Evolutionary conservation across 2,888 invertebrate genomes (phyloP).

Genomic region (Nysson spinosus): DNA sequence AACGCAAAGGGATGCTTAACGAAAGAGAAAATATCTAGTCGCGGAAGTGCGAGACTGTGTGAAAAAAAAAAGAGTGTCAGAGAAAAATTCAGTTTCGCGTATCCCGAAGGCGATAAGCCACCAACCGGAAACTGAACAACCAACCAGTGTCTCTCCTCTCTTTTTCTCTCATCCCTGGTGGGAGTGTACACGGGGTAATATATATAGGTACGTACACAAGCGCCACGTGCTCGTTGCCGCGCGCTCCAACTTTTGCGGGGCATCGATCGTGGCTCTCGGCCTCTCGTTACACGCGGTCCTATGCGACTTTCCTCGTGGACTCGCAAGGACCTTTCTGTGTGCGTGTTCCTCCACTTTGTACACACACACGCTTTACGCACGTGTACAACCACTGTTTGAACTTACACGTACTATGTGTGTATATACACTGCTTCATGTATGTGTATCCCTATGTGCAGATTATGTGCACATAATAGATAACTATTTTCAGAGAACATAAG

Average conservation of each 20-base stretch:
- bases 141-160: conserved; percentile 9
- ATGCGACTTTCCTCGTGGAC: conserved; percentile 54
- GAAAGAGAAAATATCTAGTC: not conserved
- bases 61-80: conserved; percentile 11
- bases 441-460: too few species aligned
- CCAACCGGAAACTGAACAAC: conserved; percentile 42
- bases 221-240: conserved; percentile 64
- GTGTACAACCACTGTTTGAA: conserved; percentile 27
- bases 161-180: conserved; percentile 36
- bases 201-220: conserved; percentile 50
- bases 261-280: conserved; percentile 66
- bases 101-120: conserved; percentile 23
- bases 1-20: too few species aligned
- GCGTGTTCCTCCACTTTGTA: conserved; percentile 39
- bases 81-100: conserved; percentile 32
- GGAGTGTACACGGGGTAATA: conserved; percentile 47
- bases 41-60: not conserved
- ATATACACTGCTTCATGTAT: too few species aligned
- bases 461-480: too few species aligned
- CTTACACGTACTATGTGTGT: not conserved
- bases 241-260: conserved; percentile 64
- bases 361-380: conserved; percentile 43
- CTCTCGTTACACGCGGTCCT: conserved; percentile 55
- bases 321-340: conserved; percentile 38
- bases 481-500: too few species aligned